Percentiles rank a stretch among this genome's conserved stretches.
Evolutionary conservation across 2,113 vertebrate species (phyloP).

Genomic region (Gasterosteus aculeatus): DNA sequence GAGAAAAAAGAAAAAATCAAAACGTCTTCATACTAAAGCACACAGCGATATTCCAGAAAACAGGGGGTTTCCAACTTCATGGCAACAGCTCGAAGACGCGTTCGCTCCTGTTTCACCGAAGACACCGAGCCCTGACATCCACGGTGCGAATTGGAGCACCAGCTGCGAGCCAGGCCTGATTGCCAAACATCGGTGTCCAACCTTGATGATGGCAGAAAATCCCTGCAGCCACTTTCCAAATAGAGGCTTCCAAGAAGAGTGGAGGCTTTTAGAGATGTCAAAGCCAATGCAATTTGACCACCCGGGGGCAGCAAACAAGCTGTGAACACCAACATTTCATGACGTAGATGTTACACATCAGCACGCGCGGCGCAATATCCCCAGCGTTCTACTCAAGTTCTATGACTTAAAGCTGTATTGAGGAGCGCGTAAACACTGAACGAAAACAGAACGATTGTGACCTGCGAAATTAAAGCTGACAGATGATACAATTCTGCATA

Average conservation of each 20-base stretch:
- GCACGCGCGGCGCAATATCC: neutral
- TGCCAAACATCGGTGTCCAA: neutral
- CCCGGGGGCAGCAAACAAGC: neutral
- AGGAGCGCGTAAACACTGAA: neutral
- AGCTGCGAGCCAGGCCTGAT: conserved; percentile 8
- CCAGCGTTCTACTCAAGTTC: neutral
- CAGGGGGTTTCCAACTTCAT: neutral
- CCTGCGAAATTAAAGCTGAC: neutral
- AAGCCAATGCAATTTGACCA: neutral
- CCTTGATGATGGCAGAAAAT: conserved; percentile 9
- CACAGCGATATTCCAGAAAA: neutral
- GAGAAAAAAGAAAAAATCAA: neutral
- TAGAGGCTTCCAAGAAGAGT: conserved; percentile 3
- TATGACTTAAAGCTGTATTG: neutral
- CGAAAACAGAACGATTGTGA: neutral
- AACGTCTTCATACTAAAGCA: neutral
- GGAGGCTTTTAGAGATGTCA: conserved; percentile 1
- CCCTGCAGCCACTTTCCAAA: conserved; percentile 7
- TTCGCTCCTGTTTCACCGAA: neutral
- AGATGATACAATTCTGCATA: neutral
- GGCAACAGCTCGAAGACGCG: neutral
- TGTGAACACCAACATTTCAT: neutral
- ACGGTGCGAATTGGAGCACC: neutral
- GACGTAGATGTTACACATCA: too few relatives aligned
- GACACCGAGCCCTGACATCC: neutral